Base-by-base conservation (phyloP, 1,140 invertebrate genomes). In the Andrena cerasifolii region DNA sequence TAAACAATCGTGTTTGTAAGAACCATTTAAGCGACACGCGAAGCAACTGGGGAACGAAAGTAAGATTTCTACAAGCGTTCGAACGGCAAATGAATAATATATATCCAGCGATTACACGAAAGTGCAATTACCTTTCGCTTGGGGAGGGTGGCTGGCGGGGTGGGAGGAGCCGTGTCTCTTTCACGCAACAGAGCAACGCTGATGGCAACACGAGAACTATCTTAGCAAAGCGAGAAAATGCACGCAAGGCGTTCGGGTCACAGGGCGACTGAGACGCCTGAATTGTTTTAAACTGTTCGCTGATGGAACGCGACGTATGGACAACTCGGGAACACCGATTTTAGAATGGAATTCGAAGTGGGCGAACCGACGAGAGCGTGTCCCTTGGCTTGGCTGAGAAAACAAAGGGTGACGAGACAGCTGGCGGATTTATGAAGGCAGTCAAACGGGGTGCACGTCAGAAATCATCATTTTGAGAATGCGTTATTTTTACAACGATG, bases 61-160 rank as follows among this genome's bases (percentile, higher is more conserved):
- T 26, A 31, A 28, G 6, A 2, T 16, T 2, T 3, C 26, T 24
- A 28, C 40, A 49, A 28, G 4, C 12, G 45, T 28, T 53, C 6
- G 8, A 5, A 10, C 24, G 8, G 31, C 10, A 62, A 58, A 68
- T 45, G 75, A 70, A 71, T 70, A 70, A 77, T 71, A 53, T 71
- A 53, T 77, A 62, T 62, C 45, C 33, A 16, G 47, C 66, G 31
- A 62, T 68, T 77, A 77, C 75, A 77, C 56, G 75, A 36, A 56
- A 77, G 71, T 26, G 75, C 67, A 70, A 77, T 77, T 77, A 77
- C 66, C 40, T 54, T 59, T 16, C 31, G 75, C 31, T 53, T n/a
- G 14, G 56, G 45, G 33, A n/a, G n/a, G n/a, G n/a, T n/a, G n/a
- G n/a, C n/a, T n/a, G n/a, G n/a, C n/a, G n/a, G n/a, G n/a, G n/a